phyloP scores from a whole-genome alignment of 2,888 invertebrate species.

The Megaustenia siamemsis region DNA sequence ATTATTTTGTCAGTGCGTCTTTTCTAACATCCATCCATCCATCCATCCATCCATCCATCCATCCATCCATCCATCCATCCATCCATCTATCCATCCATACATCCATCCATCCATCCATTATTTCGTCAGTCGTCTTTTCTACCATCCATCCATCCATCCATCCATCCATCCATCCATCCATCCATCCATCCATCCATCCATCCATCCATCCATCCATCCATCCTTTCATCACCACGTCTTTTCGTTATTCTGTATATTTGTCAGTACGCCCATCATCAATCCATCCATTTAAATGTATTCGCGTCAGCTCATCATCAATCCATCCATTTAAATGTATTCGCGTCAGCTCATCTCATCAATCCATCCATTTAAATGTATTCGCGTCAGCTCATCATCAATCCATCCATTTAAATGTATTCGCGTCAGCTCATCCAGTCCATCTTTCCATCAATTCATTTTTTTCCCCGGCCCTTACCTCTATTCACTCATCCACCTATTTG shows the following conservation, averaged over 20 bases:
- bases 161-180: too few relatives aligned
- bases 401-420: constrained; percentile 2
- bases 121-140: too few relatives aligned
- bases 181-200: too few relatives aligned
- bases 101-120: too few relatives aligned
- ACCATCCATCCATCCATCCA: too few relatives aligned
- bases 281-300: constrained; percentile 3
- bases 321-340: background rate
- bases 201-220: background rate
- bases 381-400: background rate
- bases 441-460: constrained; percentile 1
- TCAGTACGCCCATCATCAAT: background rate
- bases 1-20: too few relatives aligned
- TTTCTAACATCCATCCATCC: too few relatives aligned
- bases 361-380: constrained; percentile 6
- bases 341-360: background rate
- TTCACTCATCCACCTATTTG: constrained; percentile 3
- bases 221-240: background rate
- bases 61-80: too few relatives aligned
- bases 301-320: background rate
- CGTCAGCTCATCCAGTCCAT: background rate
- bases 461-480: background rate
- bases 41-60: too few relatives aligned
- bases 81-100: too few relatives aligned
- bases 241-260: background rate